Evolutionary conservation across 2,113 vertebrate species (phyloP), one percentile per base, ranked within the genome.

Genomic region (Oryzias curvinotus): DNA sequence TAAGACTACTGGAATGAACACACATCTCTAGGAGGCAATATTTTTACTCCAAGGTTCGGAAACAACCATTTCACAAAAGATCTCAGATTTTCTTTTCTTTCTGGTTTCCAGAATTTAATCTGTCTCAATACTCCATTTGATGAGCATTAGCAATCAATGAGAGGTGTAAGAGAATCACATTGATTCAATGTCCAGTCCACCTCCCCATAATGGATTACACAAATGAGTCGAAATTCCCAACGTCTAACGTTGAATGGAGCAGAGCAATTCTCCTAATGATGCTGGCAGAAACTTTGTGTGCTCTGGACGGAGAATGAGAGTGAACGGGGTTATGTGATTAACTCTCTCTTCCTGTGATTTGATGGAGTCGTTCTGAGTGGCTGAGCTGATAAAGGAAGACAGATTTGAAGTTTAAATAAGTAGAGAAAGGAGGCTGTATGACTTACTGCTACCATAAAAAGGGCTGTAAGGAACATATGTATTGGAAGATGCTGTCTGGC

Each of bases 121-220:
- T 18, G 28, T 41, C 68, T 68, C 62, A 66, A 23, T 45, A 51
- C 68, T 71, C 51, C 73, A 57, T 72, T 65, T 73, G 50, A 51
- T 25, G 42, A 64, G 51, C 1, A 5, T 55, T 62, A 21, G 57
- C 62, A 75, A 85, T 88, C 86, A 66, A 86, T 89, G 74, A 36
- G 59, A 73, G 71, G 73, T 80, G 83, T 71, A 50, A 71, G 81
- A 65, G 75, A 77, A 54, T 85, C 68, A 62, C 56, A 86, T 76
- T 71, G 85, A 88, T 82, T 78, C 55, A 7, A 74, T 64, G 73
- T 81, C 55, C 77, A 55, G 52, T 80, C 68, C 66, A 57, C 65
- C 63, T 77, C 71, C 71, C 80, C 52, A 65, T 84, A 82, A 84
- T 78, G 62, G 75, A 84, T 88, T 81, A 78, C 65, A 74, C 73